Base-by-base conservation (phyloP, 2,888 invertebrate genomes). In the Operophtera brumata region DNA sequence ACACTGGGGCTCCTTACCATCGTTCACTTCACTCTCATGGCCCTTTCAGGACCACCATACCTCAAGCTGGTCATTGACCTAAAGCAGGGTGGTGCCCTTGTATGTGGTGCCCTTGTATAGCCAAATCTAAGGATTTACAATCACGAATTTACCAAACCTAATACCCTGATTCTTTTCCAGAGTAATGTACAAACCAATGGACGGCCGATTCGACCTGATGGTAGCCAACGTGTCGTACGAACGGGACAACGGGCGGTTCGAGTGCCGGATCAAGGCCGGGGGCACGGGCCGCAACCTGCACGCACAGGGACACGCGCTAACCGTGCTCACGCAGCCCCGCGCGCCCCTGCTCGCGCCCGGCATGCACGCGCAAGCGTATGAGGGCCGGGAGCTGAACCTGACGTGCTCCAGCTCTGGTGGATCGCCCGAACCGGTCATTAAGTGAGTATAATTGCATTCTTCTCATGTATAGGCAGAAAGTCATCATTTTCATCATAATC, bases 201-300 rank as follows among this genome's bases (percentile, higher is more conserved):
- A 98, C 56, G 92, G 93, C 54, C 92, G 93, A 35, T 98, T 97
- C 91, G 97, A 98, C 87, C 91, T 98, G 71, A 92, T 95, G 82
- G 97, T 98, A 73, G 93, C 94, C 63, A 96, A 96, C 80, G 96
- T 97, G 43, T 95, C 96, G 46, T 98, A 97, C 89, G 96, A 94
- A 77, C 92, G 96, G 13, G 97, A 97, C 91, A 97, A 97, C 84
- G 97, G 97, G 48, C 93, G 94, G 73, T 98, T 97, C 91, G 97
- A 96, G 88, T 98, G 97, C 85, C 94, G 94, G 71, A 94, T 95
- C 73, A 96, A 94, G 91, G 96, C 93, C 59, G 94, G 92, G 70
- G 96, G 95, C 64, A 96, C 96, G 25, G 96, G 96, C 39, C 92
- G 93, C 59, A 95, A 95, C 81, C 91, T 96, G 68, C 96, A 96